Percentiles rank a stretch among this genome's conserved stretches.
These are phyloP conservation scores for Hybognathus amarus DNA, from an alignment of 2,797 vertebrate species.

Conservation along the genomic window DNA sequence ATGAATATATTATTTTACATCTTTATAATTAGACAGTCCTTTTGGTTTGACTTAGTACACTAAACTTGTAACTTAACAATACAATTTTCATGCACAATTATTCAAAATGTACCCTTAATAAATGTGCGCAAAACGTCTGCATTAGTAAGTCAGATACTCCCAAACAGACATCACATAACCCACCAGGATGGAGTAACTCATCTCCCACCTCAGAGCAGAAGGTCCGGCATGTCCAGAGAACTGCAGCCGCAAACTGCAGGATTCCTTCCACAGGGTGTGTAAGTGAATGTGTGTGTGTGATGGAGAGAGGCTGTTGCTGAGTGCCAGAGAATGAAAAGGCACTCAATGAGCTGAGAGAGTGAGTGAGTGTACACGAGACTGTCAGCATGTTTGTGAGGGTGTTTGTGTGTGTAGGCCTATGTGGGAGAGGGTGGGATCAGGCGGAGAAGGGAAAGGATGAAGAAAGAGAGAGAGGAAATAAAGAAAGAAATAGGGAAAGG, in stretches of 20 bases:
- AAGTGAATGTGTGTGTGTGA: slow-evolving; percentile 39
- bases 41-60: background rate
- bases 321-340: slow-evolving; percentile 71
- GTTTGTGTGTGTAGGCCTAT: slow-evolving; percentile 17
- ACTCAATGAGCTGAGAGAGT: slow-evolving; percentile 63
- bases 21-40: background rate
- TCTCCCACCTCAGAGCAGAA: slow-evolving; percentile 73
- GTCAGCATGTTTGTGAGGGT: slow-evolving; percentile 30
- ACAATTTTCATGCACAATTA: background rate
- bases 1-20: background rate
- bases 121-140: background rate
- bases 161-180: background rate
- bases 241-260: slow-evolving; percentile 62
- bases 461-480: slow-evolving; percentile 41
- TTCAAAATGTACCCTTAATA: background rate
- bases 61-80: background rate
- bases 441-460: slow-evolving; percentile 35
- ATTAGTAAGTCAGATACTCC: slow-evolving; percentile 8
- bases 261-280: slow-evolving; percentile 57
- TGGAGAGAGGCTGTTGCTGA: slow-evolving; percentile 70
- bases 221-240: slow-evolving; percentile 62
- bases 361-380: slow-evolving; percentile 25
- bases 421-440: slow-evolving; percentile 51
- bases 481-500: slow-evolving; percentile 52
- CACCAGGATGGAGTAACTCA: slow-evolving; percentile 7